Base-by-base conservation (phyloP, 2,888 invertebrate genomes). In the Diplolepis rosae region DNA sequence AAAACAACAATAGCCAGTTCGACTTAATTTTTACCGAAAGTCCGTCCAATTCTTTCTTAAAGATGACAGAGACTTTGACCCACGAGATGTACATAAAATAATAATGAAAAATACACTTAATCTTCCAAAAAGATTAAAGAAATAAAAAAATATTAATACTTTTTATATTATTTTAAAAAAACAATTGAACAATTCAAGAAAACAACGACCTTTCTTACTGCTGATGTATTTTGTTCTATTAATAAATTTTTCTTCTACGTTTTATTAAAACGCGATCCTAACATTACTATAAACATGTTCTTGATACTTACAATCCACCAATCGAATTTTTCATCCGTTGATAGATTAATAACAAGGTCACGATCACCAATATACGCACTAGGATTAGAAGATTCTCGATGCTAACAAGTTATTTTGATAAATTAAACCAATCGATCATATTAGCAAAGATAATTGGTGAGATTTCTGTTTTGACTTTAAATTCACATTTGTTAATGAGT, bases 371-470 rank as follows among this genome's bases (percentile, higher is more conserved):
- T 2, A 9, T 45, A 45, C 45, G 45, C 9, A 45, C 9, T 45
- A 45, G 45, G 18, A 45, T 45, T 18, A 45, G 18, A 18, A 18
- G 45, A 18, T 45, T 45, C 45, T 45, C 45, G 18, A 45, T 45
- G 45, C 9, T 18, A 45, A 45, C 45, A 61, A 22, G 22, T 24
- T 61, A n/a, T 35, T 61, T 3, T 24, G 22, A 61, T 61, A 39
- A 61, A 35, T 39, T 35, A 35, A 22, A 61, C 22, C 22, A 61
- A 24, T 35, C 35, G 35, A 61, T 35, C 35, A 61, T n/a, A n/a
- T n/a, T n/a, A n/a, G n/a, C n/a, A n/a, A n/a, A n/a, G n/a, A n/a
- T n/a, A n/a, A 18, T 2, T 45, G 7, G n/a, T 7, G 15, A 45
- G 2, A 5, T 45, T 4, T n/a, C 7, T 18, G 18, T 18, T 45